These are phyloP conservation scores for Apodemus sylvaticus DNA, from an alignment of 2,113 vertebrate species.

Conservation along the genomic window DNA sequence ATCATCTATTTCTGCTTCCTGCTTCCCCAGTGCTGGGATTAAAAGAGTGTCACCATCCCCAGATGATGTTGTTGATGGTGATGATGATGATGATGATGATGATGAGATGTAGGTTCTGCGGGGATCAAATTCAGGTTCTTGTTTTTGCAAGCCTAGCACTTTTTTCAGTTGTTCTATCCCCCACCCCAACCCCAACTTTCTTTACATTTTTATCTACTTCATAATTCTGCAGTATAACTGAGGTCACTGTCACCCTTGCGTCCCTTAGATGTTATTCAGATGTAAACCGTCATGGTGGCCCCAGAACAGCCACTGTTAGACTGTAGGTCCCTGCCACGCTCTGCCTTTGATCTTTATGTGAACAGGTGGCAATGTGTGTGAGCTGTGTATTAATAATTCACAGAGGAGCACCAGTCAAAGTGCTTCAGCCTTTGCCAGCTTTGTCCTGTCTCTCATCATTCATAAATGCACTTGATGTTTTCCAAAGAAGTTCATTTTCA, in stretches of 20 bases:
- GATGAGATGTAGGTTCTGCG: not conserved
- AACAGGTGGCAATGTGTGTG: not conserved
- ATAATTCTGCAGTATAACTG: not conserved
- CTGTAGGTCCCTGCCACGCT: not conserved
- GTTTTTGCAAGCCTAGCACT: not conserved
- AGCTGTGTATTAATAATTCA: not conserved
- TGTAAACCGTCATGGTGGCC: fast-evolving
- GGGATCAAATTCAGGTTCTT: not conserved
- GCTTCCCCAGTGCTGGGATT: not conserved
- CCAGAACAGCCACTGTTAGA: not conserved
- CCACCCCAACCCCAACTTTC: too few species aligned
- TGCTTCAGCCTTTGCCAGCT: not conserved
- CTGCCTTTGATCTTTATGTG: not conserved
- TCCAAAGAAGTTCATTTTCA: not conserved
- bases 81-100: too few species aligned
- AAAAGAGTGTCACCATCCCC: not conserved
- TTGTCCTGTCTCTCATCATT: not conserved
- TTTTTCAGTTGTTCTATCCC: not conserved
- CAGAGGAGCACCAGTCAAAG: not conserved
- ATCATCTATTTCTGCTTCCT: not conserved
- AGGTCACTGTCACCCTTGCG: not conserved
- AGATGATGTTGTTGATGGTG: not conserved
- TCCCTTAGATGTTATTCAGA: not conserved
- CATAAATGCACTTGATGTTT: not conserved
- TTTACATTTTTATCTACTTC: not conserved